These are phyloP conservation scores for Caenorhabditis sp. DNA, from an alignment of 2,888 invertebrate species.

Conservation along the genomic window DNA sequence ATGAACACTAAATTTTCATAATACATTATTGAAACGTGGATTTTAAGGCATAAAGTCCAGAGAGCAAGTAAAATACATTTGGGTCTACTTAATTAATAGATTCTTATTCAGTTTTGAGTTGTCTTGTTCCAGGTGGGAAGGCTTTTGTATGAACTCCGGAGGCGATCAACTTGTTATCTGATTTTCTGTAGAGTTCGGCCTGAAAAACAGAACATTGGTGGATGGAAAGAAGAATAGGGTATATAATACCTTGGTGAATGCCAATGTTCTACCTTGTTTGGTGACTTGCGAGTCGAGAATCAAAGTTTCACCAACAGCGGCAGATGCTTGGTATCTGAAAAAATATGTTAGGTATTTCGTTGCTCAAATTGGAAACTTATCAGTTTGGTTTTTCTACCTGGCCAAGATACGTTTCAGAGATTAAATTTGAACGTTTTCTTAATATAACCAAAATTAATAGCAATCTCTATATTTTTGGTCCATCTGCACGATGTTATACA, in stretches of 20 bases:
- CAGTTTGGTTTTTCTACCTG: too few species aligned
- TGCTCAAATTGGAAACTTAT: too few species aligned
- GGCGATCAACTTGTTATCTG: conserved; percentile 80
- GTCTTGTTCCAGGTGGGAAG: conserved; percentile 33
- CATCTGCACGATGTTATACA: too few species aligned
- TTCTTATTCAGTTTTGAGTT: not conserved
- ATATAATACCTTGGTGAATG: conserved; percentile 46
- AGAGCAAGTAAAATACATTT: not conserved
- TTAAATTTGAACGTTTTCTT: too few species aligned
- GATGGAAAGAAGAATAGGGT: too few species aligned
- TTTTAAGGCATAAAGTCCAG: not conserved
- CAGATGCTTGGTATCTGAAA: conserved; percentile 82
- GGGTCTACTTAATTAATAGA: not conserved
- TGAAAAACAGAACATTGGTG: too few species aligned
- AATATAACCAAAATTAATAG: too few species aligned
- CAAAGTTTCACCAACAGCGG: conserved; percentile 82
- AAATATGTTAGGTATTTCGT: not conserved
- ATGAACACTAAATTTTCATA: not conserved
- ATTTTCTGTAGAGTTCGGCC: conserved; percentile 82
- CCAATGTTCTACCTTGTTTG: conserved; percentile 78
- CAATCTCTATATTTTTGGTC: too few species aligned
- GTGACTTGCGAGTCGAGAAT: conserved; percentile 82
- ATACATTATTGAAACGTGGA: not conserved
- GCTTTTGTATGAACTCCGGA: conserved; percentile 85
- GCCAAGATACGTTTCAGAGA: too few species aligned